Evolutionary conservation across 2,888 invertebrate species (phyloP).

Genomic region (Odontocolon sp.): DNA sequence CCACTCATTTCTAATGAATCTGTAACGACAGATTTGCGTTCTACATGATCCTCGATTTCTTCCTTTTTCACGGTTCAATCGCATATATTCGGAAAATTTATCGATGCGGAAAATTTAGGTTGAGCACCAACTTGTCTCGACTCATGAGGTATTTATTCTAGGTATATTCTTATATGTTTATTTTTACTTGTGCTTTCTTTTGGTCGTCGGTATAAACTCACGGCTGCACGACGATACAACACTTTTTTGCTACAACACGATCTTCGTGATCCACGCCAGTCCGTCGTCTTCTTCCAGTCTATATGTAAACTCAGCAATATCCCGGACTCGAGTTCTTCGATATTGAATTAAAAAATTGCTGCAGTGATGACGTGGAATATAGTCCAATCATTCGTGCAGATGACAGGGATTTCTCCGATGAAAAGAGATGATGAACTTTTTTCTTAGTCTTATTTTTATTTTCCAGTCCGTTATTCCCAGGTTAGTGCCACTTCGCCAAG

Average conservation of each 20-base stretch:
- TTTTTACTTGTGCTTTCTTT: slow-evolving; percentile 4
- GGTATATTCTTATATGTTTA: too few relatives aligned
- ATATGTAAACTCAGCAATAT: slow-evolving; percentile 75
- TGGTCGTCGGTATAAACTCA: slow-evolving; percentile 27
- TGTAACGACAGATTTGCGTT: slow-evolving; percentile 63
- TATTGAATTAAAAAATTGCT: slow-evolving; percentile 80
- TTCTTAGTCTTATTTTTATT: not conserved
- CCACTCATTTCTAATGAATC: slow-evolving; percentile 68
- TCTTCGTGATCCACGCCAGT: slow-evolving; percentile 48
- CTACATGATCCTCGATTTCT: slow-evolving; percentile 20
- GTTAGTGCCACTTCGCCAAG: not conserved
- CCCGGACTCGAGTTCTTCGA: slow-evolving; percentile 75
- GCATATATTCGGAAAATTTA: slow-evolving; percentile 31
- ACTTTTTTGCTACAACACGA: slow-evolving; percentile 41
- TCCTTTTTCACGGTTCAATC: slow-evolving; percentile 1
- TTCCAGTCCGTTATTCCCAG: not conserved
- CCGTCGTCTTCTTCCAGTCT: slow-evolving; percentile 62
- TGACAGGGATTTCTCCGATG: slow-evolving; percentile 5
- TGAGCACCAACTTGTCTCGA: not conserved
- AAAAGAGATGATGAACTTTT: slow-evolving; percentile 16
- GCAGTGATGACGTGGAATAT: slow-evolving; percentile 52
- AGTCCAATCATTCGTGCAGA: not conserved
- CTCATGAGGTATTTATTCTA: too few relatives aligned
- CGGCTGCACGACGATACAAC: slow-evolving; percentile 3
- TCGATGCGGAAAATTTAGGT: not conserved